Evolutionary conservation across 2,113 vertebrate species (phyloP).

Genomic region (Pao palembangensis): DNA sequence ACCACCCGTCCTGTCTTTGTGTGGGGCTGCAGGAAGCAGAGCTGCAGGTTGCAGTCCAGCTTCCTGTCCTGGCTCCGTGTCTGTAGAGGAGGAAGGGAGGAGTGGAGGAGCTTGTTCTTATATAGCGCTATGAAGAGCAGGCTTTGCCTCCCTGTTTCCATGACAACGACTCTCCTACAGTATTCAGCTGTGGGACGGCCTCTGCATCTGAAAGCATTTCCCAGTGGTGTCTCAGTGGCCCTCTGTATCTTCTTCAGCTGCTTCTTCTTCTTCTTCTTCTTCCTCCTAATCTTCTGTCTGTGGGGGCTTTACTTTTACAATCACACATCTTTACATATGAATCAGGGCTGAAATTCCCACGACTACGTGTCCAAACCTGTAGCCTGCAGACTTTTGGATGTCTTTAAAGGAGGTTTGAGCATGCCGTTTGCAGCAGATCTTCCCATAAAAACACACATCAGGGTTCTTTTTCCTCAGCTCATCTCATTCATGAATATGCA

Average conservation of each 20-base stretch:
- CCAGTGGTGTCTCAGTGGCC: constrained; percentile 44
- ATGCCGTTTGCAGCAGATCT: too few relatives aligned
- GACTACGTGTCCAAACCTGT: not conserved
- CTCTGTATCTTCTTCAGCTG: constrained; percentile 15
- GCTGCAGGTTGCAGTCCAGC: constrained; percentile 16
- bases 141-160: constrained; percentile 69
- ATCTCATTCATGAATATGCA: too few relatives aligned
- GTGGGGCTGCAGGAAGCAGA: constrained; percentile 32
- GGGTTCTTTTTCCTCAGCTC: too few relatives aligned
- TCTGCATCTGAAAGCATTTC: constrained; percentile 73
- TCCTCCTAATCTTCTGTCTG: constrained; percentile 8
- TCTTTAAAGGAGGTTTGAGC: constrained; percentile 13
- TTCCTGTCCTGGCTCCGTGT: constrained; percentile 51
- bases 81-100: constrained; percentile 24
- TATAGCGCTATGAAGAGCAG: constrained; percentile 37
- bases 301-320: constrained; percentile 16
- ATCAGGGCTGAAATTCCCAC: constrained; percentile 13
- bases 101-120: constrained; percentile 5
- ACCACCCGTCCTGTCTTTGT: constrained; percentile 62
- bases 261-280: constrained; percentile 8
- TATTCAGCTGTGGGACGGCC: constrained; percentile 60
- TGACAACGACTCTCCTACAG: constrained; percentile 64
- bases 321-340: constrained; percentile 29
- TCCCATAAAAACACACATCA: not conserved
- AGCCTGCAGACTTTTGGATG: not conserved